Evolutionary conservation across 2,113 vertebrate species (phyloP).

Genomic region (Phaetusa simplex): DNA sequence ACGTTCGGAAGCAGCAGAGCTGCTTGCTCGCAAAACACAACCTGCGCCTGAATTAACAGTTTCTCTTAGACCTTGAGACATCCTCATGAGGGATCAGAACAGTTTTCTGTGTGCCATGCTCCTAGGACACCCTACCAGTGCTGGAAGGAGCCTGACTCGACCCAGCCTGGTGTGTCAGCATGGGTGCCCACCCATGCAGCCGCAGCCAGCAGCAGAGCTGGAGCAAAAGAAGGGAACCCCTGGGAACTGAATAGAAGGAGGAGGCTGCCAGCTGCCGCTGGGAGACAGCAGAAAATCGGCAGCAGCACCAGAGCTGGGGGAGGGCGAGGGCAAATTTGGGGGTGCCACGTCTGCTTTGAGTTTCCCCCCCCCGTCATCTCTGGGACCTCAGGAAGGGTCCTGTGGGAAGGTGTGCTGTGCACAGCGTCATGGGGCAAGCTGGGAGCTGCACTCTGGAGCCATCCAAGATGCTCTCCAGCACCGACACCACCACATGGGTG

Average conservation of each 20-base stretch:
- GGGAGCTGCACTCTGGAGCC: background rate
- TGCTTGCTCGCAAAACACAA: background rate
- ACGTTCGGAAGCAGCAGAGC: background rate
- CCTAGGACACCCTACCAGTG: background rate
- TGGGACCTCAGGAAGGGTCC: background rate
- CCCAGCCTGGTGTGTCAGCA: background rate
- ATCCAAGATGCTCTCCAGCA: background rate
- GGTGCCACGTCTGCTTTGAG: background rate
- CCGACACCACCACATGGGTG: rapidly evolving
- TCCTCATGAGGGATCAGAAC: background rate
- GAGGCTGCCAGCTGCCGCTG: background rate
- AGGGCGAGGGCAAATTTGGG: background rate
- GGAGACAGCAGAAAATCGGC: background rate
- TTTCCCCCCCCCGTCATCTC: too few species aligned
- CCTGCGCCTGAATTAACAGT: background rate
- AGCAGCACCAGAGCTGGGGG: background rate
- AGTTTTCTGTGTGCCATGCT: background rate
- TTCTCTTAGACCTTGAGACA: background rate
- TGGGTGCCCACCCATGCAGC: background rate
- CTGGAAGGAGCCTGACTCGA: background rate
- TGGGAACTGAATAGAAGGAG: background rate
- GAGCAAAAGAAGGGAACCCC: background rate
- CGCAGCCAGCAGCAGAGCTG: background rate
- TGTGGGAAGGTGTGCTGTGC: rapidly evolving
- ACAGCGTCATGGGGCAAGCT: rapidly evolving